These are phyloP conservation scores for Phyllopteryx taeniolatus DNA, from an alignment of 2,113 vertebrate species.

Conservation along the genomic window DNA sequence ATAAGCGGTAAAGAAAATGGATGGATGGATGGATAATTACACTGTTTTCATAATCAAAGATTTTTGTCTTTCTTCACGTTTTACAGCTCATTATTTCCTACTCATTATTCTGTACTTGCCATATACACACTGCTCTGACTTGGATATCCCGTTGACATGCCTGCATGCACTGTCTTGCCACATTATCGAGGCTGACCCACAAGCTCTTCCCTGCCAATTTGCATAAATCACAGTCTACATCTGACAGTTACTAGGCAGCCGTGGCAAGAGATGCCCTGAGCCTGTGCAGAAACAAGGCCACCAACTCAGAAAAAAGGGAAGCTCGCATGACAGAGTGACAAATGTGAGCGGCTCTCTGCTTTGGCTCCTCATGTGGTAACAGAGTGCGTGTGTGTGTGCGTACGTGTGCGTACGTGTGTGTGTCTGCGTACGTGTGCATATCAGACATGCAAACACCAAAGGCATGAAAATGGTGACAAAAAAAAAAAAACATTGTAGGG, in stretches of 20 bases:
- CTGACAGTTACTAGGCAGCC: slow-evolving; percentile 74
- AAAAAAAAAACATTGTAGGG: too few species aligned
- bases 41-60: background rate
- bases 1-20: too few species aligned
- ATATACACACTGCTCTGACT: background rate
- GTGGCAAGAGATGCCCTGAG: slow-evolving; percentile 55
- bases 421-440: background rate
- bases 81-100: background rate
- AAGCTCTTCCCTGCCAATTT: slow-evolving; percentile 69
- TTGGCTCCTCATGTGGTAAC: slow-evolving; percentile 44
- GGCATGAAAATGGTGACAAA: too few species aligned
- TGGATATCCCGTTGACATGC: slow-evolving; percentile 11
- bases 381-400: slow-evolving; percentile 5
- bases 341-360: slow-evolving; percentile 59
- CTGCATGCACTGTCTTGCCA: slow-evolving; percentile 47
- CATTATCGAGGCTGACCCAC: slow-evolving; percentile 64
- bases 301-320: slow-evolving; percentile 62
- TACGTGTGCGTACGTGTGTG: background rate
- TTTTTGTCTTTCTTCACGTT: background rate
- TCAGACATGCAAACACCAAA: too few species aligned
- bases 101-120: too few species aligned
- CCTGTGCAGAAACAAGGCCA: slow-evolving; percentile 71
- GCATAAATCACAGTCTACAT: slow-evolving; percentile 72
- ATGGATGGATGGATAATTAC: too few species aligned
- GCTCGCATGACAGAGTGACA: slow-evolving; percentile 69